A percentile compares a stretch with the other conserved stretches of the same genome.
Evolutionary conservation across 2,888 invertebrate species (phyloP).

Genomic region (Lepidochrysops patricia): DNA sequence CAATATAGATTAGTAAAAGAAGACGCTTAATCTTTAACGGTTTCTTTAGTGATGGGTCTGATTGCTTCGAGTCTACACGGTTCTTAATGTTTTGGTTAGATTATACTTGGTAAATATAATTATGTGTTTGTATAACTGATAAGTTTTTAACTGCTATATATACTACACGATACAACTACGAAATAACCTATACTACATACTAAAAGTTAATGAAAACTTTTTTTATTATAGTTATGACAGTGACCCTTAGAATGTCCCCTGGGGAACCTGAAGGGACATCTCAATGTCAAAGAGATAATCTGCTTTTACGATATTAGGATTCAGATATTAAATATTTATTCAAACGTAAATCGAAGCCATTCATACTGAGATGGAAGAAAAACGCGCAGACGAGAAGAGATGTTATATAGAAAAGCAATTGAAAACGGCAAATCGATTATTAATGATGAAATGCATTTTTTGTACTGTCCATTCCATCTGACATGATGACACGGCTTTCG

Average conservation of each 20-base stretch:
- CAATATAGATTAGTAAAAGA: slow-evolving; percentile 9
- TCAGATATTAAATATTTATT: not conserved
- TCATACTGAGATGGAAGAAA: not conserved
- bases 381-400: not conserved
- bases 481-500: slow-evolving; percentile 51
- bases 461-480: slow-evolving; percentile 32
- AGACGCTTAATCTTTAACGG: not conserved
- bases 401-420: slow-evolving; percentile 20
- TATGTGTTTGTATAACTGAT: too few relatives aligned
- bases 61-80: not conserved
- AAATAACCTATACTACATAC: too few relatives aligned
- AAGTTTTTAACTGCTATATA: too few relatives aligned
- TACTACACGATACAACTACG: too few relatives aligned
- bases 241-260: not conserved
- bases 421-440: slow-evolving; percentile 29
- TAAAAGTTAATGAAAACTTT: too few relatives aligned
- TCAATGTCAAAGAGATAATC: not conserved
- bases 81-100: not conserved
- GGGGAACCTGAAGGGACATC: not conserved
- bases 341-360: not conserved
- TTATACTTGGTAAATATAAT: too few relatives aligned
- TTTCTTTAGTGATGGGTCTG: not conserved
- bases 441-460: slow-evolving; percentile 32
- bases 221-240: not conserved
- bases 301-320: not conserved